Percentiles rank a stretch among this genome's conserved stretches.
Conservation (phyloP, 2,113 vertebrate genomes). For the Podarcis muralis region DNA sequence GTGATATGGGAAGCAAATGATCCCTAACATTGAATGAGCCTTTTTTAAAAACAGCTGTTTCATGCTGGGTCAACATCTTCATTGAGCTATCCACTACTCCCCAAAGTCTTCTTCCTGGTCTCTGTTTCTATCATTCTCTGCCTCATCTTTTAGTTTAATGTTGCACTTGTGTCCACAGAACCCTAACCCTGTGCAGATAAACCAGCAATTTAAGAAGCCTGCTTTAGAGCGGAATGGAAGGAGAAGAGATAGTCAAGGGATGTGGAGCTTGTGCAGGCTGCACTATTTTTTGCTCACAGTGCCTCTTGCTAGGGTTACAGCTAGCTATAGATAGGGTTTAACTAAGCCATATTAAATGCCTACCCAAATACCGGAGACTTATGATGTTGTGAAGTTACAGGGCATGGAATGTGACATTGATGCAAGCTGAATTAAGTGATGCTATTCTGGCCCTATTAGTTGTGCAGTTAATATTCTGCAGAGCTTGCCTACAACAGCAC, state of each 20-base stretch:
- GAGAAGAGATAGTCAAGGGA: conserved; percentile 46
- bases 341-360: conserved; percentile 65
- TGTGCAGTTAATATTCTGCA: neutral
- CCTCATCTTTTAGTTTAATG: conserved; percentile 48
- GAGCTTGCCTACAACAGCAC: neutral
- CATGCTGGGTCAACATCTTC: no score
- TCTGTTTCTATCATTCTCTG: neutral
- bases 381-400: conserved; percentile 50
- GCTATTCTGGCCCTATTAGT: conserved; percentile 53
- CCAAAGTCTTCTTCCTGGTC: conserved; percentile 16
- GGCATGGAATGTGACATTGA: conserved; percentile 62
- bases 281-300: conserved; percentile 56
- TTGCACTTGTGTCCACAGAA: neutral
- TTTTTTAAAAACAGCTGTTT: no score
- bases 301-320: conserved; percentile 69
- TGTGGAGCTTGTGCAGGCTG: conserved; percentile 45
- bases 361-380: conserved; percentile 49
- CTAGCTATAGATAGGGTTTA: conserved; percentile 71
- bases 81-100: no score
- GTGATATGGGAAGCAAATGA: no score
- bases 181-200: conserved; percentile 27
- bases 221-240: conserved; percentile 44
- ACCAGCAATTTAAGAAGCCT: conserved; percentile 45
- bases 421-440: conserved; percentile 60
- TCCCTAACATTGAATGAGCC: no score